phyloP scores from a whole-genome alignment of 2,888 invertebrate species.

The Caenorhabditis sinica region DNA sequence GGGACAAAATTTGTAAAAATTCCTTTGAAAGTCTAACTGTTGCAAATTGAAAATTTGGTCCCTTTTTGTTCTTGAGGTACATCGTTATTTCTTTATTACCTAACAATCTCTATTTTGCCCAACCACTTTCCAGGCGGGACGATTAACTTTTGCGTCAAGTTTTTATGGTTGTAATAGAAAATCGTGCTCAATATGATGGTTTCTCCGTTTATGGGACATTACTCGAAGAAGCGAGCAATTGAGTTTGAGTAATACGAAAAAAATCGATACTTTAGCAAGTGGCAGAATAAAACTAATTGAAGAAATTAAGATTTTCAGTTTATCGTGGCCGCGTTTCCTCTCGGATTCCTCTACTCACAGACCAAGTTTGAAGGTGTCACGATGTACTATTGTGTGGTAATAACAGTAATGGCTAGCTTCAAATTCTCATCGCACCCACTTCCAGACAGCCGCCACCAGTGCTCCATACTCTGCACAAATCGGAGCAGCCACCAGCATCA shows the following conservation, averaged over 20 bases:
- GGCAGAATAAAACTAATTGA: background rate
- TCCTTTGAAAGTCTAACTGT: no score
- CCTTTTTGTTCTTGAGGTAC: no score
- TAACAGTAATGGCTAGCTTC: background rate
- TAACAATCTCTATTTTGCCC: background rate
- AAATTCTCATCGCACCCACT: background rate
- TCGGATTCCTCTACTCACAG: slow-evolving; percentile 42
- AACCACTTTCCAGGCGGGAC: background rate
- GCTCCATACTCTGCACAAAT: slow-evolving; percentile 37
- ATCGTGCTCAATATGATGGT: background rate
- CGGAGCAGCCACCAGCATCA: slow-evolving; percentile 38
- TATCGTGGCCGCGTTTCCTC: slow-evolving; percentile 26
- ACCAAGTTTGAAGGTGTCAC: slow-evolving; percentile 14
- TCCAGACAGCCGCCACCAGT: slow-evolving; percentile 36
- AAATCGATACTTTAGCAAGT: background rate
- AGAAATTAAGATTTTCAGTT: slow-evolving; percentile 21
- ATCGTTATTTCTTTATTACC: no score
- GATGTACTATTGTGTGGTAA: slow-evolving; percentile 58
- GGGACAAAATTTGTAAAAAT: no score
- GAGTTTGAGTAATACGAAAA: background rate
- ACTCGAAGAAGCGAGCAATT: background rate
- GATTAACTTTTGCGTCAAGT: background rate
- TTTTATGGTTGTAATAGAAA: background rate
- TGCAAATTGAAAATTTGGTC: no score
- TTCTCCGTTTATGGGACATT: background rate